Evolutionary conservation across 2,113 vertebrate species (phyloP).

Genomic region (Nymphicus hollandicus): DNA sequence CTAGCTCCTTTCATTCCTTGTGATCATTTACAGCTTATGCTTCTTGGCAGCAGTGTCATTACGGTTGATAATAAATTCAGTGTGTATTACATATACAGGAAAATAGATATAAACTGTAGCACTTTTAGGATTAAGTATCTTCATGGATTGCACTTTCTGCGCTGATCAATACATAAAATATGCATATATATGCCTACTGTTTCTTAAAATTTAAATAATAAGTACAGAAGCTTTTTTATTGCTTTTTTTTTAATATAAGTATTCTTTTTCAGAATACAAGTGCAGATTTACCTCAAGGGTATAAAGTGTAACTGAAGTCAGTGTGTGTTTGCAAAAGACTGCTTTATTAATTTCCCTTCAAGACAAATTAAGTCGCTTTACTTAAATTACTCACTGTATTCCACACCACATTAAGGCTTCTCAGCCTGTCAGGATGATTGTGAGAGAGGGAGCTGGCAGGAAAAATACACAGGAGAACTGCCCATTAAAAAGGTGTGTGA

Average conservation of each 20-base stretch:
- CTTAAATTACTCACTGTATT: slow-evolving; percentile 59
- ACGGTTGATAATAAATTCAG: neutral
- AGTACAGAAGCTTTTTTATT: neutral
- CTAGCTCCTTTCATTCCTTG: neutral
- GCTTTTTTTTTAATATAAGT: neutral
- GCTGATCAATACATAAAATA: neutral
- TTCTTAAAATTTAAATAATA: neutral
- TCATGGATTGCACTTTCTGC: neutral
- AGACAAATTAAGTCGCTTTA: slow-evolving; percentile 34
- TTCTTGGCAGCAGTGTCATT: neutral
- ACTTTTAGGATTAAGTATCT: neutral
- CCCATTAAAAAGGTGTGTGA: neutral
- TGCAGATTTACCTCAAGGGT: neutral
- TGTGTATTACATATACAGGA: neutral
- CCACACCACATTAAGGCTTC: slow-evolving; percentile 5
- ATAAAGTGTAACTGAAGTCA: neutral
- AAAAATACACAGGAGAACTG: neutral
- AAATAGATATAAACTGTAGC: neutral
- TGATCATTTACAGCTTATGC: neutral
- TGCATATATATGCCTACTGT: neutral
- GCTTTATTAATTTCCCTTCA: slow-evolving; percentile 63
- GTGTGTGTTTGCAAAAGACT: neutral
- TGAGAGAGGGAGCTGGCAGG: neutral
- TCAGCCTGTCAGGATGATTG: slow-evolving; percentile 2
- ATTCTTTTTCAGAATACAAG: neutral